A percentile compares a stretch with the other conserved stretches of the same genome.
These are phyloP conservation scores for Chrysodeixis includens DNA, from an alignment of 2,888 invertebrate genomes.

Conservation along the genomic window DNA sequence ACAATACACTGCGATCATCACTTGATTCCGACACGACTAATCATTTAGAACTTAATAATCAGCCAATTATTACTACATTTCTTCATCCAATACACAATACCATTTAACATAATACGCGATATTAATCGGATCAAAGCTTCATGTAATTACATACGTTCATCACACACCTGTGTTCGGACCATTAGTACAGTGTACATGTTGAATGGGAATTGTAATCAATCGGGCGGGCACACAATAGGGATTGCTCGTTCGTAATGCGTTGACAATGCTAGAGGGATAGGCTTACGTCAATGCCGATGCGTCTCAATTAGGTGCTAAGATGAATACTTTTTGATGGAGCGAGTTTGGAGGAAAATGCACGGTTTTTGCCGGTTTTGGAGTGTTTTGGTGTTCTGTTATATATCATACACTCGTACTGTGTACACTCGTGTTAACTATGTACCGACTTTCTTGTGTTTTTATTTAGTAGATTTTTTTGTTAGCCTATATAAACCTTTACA, in stretches of 20 bases:
- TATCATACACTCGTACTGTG: too few relatives aligned
- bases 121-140: constrained; percentile 75
- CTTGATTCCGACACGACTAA: too few relatives aligned
- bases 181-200: constrained; percentile 63
- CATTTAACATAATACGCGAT: constrained; percentile 65
- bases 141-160: constrained; percentile 69
- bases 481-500: too few relatives aligned
- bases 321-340: constrained; percentile 10
- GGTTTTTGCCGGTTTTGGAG: background rate
- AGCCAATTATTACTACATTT: constrained; percentile 30
- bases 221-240: constrained; percentile 75
- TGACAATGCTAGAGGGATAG: constrained; percentile 58
- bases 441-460: too few relatives aligned
- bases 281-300: constrained; percentile 57
- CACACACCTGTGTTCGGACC: constrained; percentile 57
- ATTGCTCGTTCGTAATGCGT: constrained; percentile 43
- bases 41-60: constrained; percentile 17
- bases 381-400: too few relatives aligned
- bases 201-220: constrained; percentile 80
- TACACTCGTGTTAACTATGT: too few relatives aligned
- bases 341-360: constrained; percentile 15
- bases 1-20: too few relatives aligned
- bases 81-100: constrained; percentile 27
- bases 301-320: constrained; percentile 62
- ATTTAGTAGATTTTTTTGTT: too few relatives aligned